Evolutionary conservation across 2,888 invertebrate genomes (phyloP).

Genomic region (Euphydryas editha): DNA sequence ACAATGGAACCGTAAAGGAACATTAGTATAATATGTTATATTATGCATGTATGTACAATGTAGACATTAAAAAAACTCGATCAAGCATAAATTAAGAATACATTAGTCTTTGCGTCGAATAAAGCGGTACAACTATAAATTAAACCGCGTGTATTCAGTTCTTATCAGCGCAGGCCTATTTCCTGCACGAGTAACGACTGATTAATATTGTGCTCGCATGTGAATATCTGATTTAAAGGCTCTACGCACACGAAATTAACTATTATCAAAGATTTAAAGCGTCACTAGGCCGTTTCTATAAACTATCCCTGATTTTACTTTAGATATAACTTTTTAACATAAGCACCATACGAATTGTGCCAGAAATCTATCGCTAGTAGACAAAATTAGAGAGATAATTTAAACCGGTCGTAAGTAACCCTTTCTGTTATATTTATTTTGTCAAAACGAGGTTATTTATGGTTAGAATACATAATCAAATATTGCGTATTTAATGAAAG

Average conservation of each 20-base stretch:
- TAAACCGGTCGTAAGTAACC: no score
- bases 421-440: no score
- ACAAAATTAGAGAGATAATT: no score
- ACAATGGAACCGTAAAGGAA: no score
- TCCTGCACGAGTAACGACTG: conserved; percentile 51
- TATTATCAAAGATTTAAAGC: background rate
- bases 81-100: conserved; percentile 9
- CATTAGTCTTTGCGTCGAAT: conserved; percentile 27
- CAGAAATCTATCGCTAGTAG: no score
- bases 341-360: no score
- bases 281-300: background rate
- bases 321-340: no score
- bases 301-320: background rate
- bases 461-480: no score
- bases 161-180: conserved; percentile 57
- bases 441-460: no score
- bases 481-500: no score
- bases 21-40: no score
- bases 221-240: conserved; percentile 29
- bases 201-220: conserved; percentile 51
- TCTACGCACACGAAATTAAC: conserved; percentile 6
- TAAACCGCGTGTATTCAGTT: conserved; percentile 42
- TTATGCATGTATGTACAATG: no score
- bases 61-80: background rate
- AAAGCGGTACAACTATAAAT: conserved; percentile 37